Evolutionary conservation across 1,140 invertebrate genomes (phyloP).

Genomic region (Papilio glaucus): DNA sequence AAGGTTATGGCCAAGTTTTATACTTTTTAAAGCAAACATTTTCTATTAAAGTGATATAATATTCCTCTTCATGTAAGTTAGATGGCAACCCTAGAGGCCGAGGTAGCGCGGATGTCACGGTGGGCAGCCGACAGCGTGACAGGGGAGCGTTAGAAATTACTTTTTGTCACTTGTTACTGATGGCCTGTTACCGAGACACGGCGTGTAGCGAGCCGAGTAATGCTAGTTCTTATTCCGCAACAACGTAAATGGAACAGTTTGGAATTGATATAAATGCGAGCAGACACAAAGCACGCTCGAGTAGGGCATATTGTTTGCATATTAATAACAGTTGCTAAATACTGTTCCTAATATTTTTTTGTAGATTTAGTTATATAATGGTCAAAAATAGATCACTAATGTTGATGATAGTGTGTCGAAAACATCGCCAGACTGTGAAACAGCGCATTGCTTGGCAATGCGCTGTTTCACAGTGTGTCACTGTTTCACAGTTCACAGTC

Average conservation of each 20-base stretch:
- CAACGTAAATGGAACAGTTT: background rate
- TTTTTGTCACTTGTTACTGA: constrained; percentile 38
- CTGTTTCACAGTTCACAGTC: too few relatives aligned
- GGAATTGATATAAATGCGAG: constrained; percentile 32
- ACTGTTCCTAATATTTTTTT: too few relatives aligned
- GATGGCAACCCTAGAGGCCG: background rate
- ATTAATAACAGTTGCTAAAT: background rate
- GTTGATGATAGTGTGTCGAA: too few relatives aligned
- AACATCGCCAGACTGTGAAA: too few relatives aligned
- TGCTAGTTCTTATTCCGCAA: constrained; percentile 12
- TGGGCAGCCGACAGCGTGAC: constrained; percentile 18
- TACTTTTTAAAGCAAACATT: too few relatives aligned
- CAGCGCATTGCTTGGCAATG: too few relatives aligned
- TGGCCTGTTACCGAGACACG: constrained; percentile 26
- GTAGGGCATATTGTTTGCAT: background rate
- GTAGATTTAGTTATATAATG: too few relatives aligned
- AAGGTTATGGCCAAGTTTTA: too few relatives aligned
- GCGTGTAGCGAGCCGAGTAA: constrained; percentile 20
- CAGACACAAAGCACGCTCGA: background rate
- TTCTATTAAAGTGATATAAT: too few relatives aligned
- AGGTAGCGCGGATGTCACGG: background rate
- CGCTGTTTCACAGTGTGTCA: too few relatives aligned
- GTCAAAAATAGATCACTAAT: too few relatives aligned
- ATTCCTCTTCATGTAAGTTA: background rate
- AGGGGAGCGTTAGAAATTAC: constrained; percentile 30